Base-by-base conservation (phyloP, 2,888 invertebrate species). In the Drosophila setosimentum region DNA sequence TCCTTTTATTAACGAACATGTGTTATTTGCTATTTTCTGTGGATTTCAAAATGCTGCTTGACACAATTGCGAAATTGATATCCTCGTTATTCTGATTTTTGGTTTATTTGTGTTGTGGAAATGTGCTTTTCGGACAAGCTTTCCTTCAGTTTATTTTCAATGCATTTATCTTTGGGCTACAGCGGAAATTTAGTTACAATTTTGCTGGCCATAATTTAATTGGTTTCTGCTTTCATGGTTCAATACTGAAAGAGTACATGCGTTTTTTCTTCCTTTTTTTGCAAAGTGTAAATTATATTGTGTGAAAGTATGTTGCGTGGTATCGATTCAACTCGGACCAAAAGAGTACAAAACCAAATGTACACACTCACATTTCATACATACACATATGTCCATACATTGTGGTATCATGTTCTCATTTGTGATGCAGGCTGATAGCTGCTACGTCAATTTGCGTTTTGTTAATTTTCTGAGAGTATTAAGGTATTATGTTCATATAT, bases 161-260 rank as follows among this genome's bases (percentile, higher is more conserved):
- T 40, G 45, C 40, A 60, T 66, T 76, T 51, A 68, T 69, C 67
- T 58, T 76, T 76, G 55, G 67, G 73, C 67, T 76, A 68, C 30
- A 68, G 18, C 69, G 76, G 45, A 73, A 76, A 82, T 82, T 78
- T 59, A 66, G 72, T 82, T 82, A 53, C 65, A 82, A 78, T 65
- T 51, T 55, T 51, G 33, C 66, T 59, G 10, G 18, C 32, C 35
- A 50, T 7, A 40, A 13, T 59, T 64, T 24, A 24, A 53, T 21
- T 27, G 37, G 48, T 66, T 60, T 68, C 45, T 30, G 54, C 35
- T 53, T 57, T 30, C 33, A 33, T 42, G n/a, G 29, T 33, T 37
- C 8, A 30, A 65, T n/a, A 40, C 40, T 11, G n/a, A 4, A n/a
- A n/a, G 5, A 40, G 40, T 11, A 40, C 11, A 5, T n/a, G 5